These are phyloP conservation scores for Pogonomyrmex barbatus DNA, from an alignment of 1,140 invertebrate species.

Conservation along the genomic window DNA sequence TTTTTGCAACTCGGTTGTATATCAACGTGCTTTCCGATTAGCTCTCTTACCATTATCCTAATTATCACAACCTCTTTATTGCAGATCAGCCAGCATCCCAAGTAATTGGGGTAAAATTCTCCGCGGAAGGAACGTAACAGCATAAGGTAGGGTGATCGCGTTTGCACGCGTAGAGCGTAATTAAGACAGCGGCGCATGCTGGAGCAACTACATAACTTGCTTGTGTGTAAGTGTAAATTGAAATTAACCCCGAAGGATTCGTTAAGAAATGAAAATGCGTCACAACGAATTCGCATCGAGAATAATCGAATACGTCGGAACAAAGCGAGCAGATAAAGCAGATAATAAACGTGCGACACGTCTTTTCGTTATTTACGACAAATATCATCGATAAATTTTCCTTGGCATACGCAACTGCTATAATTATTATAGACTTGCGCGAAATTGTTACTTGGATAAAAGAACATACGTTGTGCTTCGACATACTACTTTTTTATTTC, in stretches of 20 bases:
- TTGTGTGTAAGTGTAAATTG: constrained; percentile 12
- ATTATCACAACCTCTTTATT: constrained; percentile 67
- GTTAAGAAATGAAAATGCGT: constrained; percentile 2
- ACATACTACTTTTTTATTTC: constrained; percentile 39
- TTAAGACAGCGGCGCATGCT: neutral
- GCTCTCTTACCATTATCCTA: constrained; percentile 61
- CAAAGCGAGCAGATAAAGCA: neutral
- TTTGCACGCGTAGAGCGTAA: constrained; percentile 26
- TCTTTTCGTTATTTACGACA: neutral
- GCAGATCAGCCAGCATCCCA: constrained; percentile 40
- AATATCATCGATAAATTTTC: neutral
- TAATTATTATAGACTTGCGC: neutral
- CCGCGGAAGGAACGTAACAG: constrained; percentile 6
- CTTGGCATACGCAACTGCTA: neutral
- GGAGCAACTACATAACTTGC: neutral
- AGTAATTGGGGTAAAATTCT: constrained; percentile 42
- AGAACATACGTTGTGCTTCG: constrained; percentile 13
- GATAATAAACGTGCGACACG: too few relatives aligned
- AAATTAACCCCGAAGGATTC: constrained; percentile 16
- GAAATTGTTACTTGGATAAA: constrained; percentile 18
- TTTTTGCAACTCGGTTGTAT: neutral
- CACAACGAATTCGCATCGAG: neutral
- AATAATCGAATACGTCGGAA: constrained; percentile 17
- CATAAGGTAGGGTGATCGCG: neutral
- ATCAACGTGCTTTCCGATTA: neutral